These are phyloP conservation scores for Tauraco erythrolophus DNA, from an alignment of 2,113 vertebrate species.

Conservation along the genomic window DNA sequence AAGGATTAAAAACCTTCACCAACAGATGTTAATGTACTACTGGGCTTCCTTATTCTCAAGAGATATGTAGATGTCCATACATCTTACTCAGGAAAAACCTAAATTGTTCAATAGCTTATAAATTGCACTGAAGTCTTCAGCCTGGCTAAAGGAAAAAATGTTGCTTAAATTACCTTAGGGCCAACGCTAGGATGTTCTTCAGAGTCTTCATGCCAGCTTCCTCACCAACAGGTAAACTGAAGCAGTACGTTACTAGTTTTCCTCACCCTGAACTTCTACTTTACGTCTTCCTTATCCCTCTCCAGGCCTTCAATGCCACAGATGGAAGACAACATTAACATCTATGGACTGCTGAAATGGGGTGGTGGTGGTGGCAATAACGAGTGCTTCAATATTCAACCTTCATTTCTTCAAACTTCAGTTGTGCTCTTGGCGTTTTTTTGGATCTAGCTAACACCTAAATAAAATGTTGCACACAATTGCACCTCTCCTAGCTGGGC, in stretches of 20 bases:
- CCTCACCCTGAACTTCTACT: background rate
- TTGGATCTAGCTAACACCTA: background rate
- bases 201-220: background rate
- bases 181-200: background rate
- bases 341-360: background rate
- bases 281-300: background rate
- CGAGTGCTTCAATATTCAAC: background rate
- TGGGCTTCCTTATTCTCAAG: background rate
- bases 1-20: background rate
- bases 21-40: background rate
- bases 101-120: conserved; percentile 1
- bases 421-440: background rate
- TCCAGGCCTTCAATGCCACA: background rate
- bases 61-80: background rate
- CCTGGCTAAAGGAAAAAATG: background rate
- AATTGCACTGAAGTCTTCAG: background rate
- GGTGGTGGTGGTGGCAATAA: background rate
- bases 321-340: background rate
- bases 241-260: background rate
- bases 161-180: background rate
- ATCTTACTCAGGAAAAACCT: background rate
- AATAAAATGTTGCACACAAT: background rate
- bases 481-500: background rate
- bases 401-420: background rate
- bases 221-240: background rate